phyloP scores from a whole-genome alignment of 1,140 invertebrate genomes.

The Theocolax elegans region DNA sequence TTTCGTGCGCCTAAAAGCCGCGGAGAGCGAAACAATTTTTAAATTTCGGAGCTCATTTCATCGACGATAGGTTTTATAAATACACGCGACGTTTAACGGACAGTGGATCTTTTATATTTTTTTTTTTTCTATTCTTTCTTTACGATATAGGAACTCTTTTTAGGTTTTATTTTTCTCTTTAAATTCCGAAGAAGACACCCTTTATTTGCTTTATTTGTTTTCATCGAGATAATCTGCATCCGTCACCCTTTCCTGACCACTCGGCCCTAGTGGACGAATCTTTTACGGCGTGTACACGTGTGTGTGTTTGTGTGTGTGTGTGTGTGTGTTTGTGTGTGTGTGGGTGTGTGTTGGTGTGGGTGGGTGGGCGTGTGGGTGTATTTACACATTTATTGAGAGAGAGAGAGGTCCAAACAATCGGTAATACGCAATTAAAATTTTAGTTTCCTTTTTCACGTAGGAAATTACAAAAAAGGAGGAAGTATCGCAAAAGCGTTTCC shows the following conservation, averaged over 20 bases:
- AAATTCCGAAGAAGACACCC: not conserved
- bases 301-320: too few relatives aligned
- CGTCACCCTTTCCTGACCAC: slow-evolving; percentile 37
- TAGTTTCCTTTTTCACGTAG: too few relatives aligned
- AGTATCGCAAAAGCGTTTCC: slow-evolving; percentile 13
- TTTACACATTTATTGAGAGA: too few relatives aligned
- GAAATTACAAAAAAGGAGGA: too few relatives aligned
- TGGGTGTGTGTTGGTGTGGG: too few relatives aligned
- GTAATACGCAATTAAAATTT: too few relatives aligned
- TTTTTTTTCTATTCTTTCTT: too few relatives aligned
- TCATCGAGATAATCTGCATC: slow-evolving; percentile 14
- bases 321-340: too few relatives aligned
- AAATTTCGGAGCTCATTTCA: not conserved
- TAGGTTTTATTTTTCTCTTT: slow-evolving; percentile 2
- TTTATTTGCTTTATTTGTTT: not conserved
- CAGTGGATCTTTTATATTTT: slow-evolving; percentile 17
- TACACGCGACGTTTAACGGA: slow-evolving; percentile 2
- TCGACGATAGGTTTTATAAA: not conserved
- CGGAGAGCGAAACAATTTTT: slow-evolving; percentile 2
- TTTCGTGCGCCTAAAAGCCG: not conserved
- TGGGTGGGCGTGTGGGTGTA: too few relatives aligned
- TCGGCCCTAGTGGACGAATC: slow-evolving; percentile 15
- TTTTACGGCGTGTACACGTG: not conserved
- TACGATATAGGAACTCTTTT: slow-evolving; percentile 36
- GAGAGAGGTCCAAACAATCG: too few relatives aligned